phyloP scores from a whole-genome alignment of 2,888 invertebrate genomes.

The Idaea straminata region DNA sequence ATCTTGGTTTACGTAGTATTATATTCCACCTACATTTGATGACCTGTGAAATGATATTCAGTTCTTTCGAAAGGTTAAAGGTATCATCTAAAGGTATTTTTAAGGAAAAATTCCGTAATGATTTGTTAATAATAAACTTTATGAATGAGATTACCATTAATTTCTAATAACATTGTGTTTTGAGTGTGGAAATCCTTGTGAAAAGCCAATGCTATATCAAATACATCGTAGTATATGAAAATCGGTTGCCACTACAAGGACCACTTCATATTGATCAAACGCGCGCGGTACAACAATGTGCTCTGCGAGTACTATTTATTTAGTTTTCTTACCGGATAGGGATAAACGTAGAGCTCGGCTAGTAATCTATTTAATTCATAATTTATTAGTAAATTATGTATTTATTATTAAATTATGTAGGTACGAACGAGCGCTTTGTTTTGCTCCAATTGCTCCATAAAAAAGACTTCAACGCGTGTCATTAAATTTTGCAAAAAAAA shows the following conservation, averaged over 20 bases:
- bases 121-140: neutral
- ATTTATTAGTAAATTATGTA: too few species aligned
- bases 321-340: too few species aligned
- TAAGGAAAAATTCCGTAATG: neutral
- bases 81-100: neutral
- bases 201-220: neutral
- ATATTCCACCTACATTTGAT: neutral
- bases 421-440: too few species aligned
- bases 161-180: neutral
- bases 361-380: too few species aligned
- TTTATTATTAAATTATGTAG: too few species aligned
- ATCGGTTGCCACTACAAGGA: too few species aligned
- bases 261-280: too few species aligned
- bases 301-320: too few species aligned
- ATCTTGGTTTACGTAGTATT: neutral
- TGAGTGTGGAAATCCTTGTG: neutral
- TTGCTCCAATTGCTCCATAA: neutral
- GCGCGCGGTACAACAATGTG: too few species aligned
- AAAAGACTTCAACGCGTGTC: constrained; percentile 5
- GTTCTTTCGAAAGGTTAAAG: neutral
- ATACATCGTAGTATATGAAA: neutral
- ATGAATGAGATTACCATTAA: neutral
- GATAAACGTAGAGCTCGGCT: too few species aligned
- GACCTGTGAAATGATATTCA: neutral
- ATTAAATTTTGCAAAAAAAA: neutral